These are phyloP conservation scores for Chaetura pelagica DNA, from an alignment of 2,113 vertebrate species.

Conservation along the genomic window DNA sequence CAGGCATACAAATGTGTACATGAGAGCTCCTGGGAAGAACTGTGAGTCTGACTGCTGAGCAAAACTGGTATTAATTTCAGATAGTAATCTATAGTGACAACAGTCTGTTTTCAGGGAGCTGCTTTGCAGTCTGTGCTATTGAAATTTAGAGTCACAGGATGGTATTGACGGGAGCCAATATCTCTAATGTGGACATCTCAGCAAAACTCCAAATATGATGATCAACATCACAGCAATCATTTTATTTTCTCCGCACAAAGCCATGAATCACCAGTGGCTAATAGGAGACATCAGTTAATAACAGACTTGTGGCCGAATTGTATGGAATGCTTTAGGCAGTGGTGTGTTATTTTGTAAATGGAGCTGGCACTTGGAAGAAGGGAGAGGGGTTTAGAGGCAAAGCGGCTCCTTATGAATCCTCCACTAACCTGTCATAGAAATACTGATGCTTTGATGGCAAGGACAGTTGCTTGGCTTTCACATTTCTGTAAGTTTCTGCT, in stretches of 20 bases:
- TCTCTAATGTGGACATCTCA: background rate
- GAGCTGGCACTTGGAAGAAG: background rate
- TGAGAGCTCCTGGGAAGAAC: background rate
- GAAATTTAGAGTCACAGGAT: background rate
- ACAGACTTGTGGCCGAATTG: background rate
- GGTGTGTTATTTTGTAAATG: background rate
- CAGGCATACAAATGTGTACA: background rate
- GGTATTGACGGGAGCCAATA: background rate
- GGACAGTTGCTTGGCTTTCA: background rate
- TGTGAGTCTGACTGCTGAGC: background rate
- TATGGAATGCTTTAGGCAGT: background rate
- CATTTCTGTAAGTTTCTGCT: background rate
- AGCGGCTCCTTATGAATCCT: background rate
- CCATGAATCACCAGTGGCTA: background rate
- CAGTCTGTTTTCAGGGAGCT: background rate
- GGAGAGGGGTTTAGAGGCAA: background rate
- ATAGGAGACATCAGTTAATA: background rate
- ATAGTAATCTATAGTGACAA: background rate
- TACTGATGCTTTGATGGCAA: background rate
- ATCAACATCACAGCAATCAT: background rate
- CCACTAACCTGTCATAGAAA: background rate
- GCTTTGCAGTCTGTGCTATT: background rate
- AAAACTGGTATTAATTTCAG: background rate
- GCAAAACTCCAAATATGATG: background rate
- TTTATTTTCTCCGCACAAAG: conserved; percentile 17